A percentile compares a stretch with the other conserved stretches of the same genome.
Evolutionary conservation across 2,113 vertebrate species (phyloP).

Genomic region (Platysteira castanea): DNA sequence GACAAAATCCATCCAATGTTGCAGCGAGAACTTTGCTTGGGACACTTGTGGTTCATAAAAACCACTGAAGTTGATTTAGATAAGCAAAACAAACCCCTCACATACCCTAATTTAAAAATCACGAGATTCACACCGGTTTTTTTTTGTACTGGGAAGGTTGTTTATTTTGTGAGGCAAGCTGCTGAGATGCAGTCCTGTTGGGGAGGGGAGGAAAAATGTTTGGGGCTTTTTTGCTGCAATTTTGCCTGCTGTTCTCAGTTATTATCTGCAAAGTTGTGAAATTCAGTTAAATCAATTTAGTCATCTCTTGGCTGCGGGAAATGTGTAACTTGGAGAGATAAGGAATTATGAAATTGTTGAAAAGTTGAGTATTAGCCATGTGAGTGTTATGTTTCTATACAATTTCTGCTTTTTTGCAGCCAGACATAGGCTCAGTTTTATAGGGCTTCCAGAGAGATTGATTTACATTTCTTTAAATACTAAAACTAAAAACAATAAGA

Average conservation of each 20-base stretch:
- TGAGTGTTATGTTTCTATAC: not conserved
- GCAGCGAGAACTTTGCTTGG: accelerated
- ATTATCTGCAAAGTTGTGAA: slow-evolving; percentile 22
- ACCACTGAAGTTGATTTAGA: not conserved
- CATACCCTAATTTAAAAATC: not conserved
- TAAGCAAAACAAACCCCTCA: not conserved
- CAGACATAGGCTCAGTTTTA: not conserved
- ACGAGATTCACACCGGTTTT: not conserved
- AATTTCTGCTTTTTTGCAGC: not conserved
- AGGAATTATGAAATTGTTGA: not conserved
- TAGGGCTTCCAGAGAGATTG: not conserved
- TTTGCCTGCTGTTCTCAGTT: slow-evolving; percentile 9
- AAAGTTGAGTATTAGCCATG: not conserved
- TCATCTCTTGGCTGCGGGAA: slow-evolving; percentile 7
- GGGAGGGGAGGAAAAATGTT: not conserved
- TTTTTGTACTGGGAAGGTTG: not conserved
- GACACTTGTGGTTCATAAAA: not conserved
- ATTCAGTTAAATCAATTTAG: not conserved
- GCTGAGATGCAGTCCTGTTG: not conserved
- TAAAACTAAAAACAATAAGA: not conserved
- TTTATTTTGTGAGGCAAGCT: not conserved
- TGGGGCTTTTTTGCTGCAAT: not conserved
- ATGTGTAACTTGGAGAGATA: not conserved
- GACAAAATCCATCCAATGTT: accelerated
- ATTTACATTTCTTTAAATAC: not conserved